Percentiles rank a stretch among this genome's conserved stretches.
Conservation (phyloP, 2,888 invertebrate species). For the Oscheius sp. region DNA sequence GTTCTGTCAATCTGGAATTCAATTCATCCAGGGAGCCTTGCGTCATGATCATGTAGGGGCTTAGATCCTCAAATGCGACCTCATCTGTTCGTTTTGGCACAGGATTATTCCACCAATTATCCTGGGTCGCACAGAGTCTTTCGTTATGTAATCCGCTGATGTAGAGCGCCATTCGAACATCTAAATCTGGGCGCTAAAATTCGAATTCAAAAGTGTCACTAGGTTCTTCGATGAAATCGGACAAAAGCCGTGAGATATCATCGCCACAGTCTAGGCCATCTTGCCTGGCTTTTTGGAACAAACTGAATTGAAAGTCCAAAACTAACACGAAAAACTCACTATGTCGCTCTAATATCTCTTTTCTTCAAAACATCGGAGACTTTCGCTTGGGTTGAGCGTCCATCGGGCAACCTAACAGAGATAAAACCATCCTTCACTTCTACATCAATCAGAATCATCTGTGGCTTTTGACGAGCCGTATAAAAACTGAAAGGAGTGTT, state of each 20-base stretch:
- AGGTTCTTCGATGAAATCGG: slow-evolving; percentile 39
- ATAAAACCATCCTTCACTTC: slow-evolving; percentile 30
- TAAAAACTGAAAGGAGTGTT: slow-evolving; percentile 33
- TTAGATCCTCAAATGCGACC: slow-evolving; percentile 43
- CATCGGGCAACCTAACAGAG: slow-evolving; percentile 24
- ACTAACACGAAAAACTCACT: slow-evolving; percentile 29
- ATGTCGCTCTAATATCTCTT: slow-evolving; percentile 34
- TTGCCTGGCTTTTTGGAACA: slow-evolving; percentile 42
- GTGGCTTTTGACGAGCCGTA: slow-evolving; percentile 47
- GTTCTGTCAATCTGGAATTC: slow-evolving; percentile 36
- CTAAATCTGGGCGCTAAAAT: slow-evolving; percentile 12
- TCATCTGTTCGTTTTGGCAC: slow-evolving; percentile 49
- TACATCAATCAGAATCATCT: slow-evolving; percentile 33
- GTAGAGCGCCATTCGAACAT: slow-evolving; percentile 36
- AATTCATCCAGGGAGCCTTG: slow-evolving; percentile 41
- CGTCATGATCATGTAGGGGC: slow-evolving; percentile 45
- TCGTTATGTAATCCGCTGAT: slow-evolving; percentile 41
- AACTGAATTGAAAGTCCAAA: slow-evolving; percentile 29
- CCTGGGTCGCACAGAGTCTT: slow-evolving; percentile 33
- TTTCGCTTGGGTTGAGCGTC: slow-evolving; percentile 17
- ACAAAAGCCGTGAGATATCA: slow-evolving; percentile 34
- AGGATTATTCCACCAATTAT: slow-evolving; percentile 47
- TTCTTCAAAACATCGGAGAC: slow-evolving; percentile 34
- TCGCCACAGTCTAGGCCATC: slow-evolving; percentile 54
- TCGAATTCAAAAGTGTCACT: not conserved